Conservation (phyloP, 2,113 vertebrate species). For the Gnathonemus echidnorhynchus region DNA sequence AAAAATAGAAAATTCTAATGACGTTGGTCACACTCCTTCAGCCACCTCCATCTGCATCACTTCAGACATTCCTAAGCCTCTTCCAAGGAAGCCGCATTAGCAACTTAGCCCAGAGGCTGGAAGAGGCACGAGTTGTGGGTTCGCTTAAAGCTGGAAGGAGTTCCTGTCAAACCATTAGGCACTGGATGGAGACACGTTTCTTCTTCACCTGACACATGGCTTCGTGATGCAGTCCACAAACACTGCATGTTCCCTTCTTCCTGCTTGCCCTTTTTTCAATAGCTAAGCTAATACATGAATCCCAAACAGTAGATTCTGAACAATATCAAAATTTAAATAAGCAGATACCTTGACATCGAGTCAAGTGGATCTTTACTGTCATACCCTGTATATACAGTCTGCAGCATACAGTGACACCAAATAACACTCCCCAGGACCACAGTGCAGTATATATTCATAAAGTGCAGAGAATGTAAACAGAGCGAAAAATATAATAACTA, state of each 20-base stretch:
- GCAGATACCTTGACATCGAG: neutral
- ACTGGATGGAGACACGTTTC: neutral
- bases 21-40: neutral
- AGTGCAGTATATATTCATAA: neutral
- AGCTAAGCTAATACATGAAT: neutral
- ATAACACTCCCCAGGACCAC: neutral
- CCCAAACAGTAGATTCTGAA: neutral
- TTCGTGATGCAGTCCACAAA: neutral
- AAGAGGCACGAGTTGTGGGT: neutral
- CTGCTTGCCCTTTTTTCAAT: neutral
- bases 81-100: neutral
- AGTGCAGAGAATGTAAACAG: neutral
- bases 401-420: neutral
- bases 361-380: neutral
- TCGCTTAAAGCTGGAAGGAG: neutral
- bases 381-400: neutral
- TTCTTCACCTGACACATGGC: neutral
- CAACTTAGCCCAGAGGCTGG: neutral
- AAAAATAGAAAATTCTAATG: neutral
- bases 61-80: neutral
- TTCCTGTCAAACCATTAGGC: neutral
- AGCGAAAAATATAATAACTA: neutral
- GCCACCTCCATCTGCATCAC: neutral
- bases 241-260: neutral
- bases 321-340: neutral